Evolutionary conservation across 92 coral and sea anemone genomes (phyloP), one percentile per base, ranked within the genome.

Genomic region (Metridium senile): DNA sequence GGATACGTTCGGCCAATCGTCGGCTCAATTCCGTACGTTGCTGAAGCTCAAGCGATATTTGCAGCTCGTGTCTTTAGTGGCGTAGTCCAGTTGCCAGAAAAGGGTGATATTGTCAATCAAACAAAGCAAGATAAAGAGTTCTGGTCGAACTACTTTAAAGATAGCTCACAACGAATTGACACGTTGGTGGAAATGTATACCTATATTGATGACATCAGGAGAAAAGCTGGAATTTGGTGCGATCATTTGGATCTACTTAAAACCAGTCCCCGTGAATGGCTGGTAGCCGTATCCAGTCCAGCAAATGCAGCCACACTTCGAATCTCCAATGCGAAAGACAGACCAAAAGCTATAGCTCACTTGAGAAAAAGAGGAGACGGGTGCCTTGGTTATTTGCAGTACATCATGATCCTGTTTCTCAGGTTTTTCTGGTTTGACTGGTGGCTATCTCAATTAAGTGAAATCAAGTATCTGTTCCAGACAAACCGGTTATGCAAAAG

Each of bases 371-470:
- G 85, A 31, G 57, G 78, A 2, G 66, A 74, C 7, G 89, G 76
- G 17, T 82, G 89, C 23, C 39, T 87, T 22, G 33, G 81, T 19
- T 86, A 86, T 6, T 13, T 69, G 20, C 89, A 79, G 9, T 78
- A 78, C 20, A 33, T 86, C 30, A 85, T 90, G n/a, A 85, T 86
- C 39, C 18, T 70, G 11, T 90, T 90, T 59, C 64, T 84, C 45
- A 85, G 94, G 29, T 22, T 90, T n/a, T 79, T 90, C 56, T 90
- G 94, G 94, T 90, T 90, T 49, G 91, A 90, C 59, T 90, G 89
- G 84, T 82, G 90, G 84, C 85, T 90, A 10, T 75, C 70, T 13
- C 66, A 70, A 28, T 75, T 90, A 16, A 77, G 86, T 9, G 74
- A 66, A 26, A 66, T 90, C 35, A 90, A 90, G 82, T 86, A 73